Base-by-base conservation (phyloP, 2,888 invertebrate genomes). In the Operophtera brumata region DNA sequence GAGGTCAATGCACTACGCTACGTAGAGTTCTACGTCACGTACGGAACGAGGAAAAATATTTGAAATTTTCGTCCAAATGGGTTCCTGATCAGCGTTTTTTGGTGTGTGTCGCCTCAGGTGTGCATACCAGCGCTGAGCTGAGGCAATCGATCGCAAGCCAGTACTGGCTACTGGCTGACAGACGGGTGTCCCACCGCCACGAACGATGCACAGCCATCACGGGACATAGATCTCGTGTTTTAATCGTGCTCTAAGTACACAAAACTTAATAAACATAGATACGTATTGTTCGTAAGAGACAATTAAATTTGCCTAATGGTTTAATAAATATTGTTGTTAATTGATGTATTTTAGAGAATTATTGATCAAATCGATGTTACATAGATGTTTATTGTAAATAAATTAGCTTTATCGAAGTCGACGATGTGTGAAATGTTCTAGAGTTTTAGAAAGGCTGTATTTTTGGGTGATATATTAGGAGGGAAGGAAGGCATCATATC, bases 351-450 rank as follows among this genome's bases (percentile, higher is more conserved):
- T 89, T 89, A 89, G 89, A 89, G 67, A 79, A 85, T 84, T 89
- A 88, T 88, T 89, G 83, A 88, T 86, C 78, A 84, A 86, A 88
- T 90, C 82, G 90, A 89, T 89, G 90, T 90, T 90, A 87, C 70
- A 88, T 89, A 89, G 89, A 88, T 90, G 88, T 90, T 89, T 88
- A 89, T 78, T 89, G 88, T 90, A 88, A 80, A 86, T 87, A 65
- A 86, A 43, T 80, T 84, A 82, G 77, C 69, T 78, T 72, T 81
- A 81, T 69, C 61, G 67, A 78, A 75, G 77, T 76, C 77, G 80
- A 78, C 73, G 69, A 72, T 69, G 76, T 80, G 78, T 79, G 82
- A 77, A 68, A 80, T 80, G 81, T 82, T 82, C 64, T 81, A 80
- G 85, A 78, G 76, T 80, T 86, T 84, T 86, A 82, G 86, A 86